These are phyloP conservation scores for Clytia hemisphaerica DNA, from an alignment of 30 jellyfish, hydroid and myxozoan genomes.

Conservation along the genomic window DNA sequence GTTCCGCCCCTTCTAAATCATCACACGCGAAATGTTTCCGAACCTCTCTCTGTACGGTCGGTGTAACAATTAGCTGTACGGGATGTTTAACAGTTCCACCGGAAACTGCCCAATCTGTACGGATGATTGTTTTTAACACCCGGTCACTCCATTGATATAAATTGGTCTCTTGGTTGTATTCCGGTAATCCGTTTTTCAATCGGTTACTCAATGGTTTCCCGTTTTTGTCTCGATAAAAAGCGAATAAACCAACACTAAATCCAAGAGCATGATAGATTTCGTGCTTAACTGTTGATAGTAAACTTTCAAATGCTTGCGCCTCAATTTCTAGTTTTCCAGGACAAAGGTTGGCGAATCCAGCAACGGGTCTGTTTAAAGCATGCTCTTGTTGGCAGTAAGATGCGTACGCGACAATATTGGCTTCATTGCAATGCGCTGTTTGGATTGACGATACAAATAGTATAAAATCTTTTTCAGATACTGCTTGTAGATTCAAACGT, in stretches of 20 bases:
- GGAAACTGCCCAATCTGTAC: slow-evolving; percentile 76
- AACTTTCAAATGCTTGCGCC: slow-evolving; percentile 72
- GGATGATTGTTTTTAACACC: slow-evolving; percentile 42
- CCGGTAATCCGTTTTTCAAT: slow-evolving; percentile 73
- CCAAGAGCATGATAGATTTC: slow-evolving; percentile 90
- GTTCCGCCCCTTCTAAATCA: slow-evolving; percentile 85
- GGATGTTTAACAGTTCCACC: slow-evolving; percentile 78
- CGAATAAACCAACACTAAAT: slow-evolving; percentile 84
- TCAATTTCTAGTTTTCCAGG: slow-evolving; percentile 75
- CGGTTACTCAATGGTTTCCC: slow-evolving; percentile 76
- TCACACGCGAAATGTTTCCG: slow-evolving; percentile 67
- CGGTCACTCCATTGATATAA: slow-evolving; percentile 72
- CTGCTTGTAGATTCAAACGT: slow-evolving; percentile 13
- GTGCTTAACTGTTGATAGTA: slow-evolving; percentile 81
- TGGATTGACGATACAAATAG: slow-evolving; percentile 81
- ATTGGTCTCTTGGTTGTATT: slow-evolving; percentile 45
- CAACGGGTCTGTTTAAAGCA: slow-evolving; percentile 87
- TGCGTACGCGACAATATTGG: slow-evolving; percentile 90
- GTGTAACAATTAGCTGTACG: slow-evolving; percentile 84
- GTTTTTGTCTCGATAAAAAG: slow-evolving; percentile 62
- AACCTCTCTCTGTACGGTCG: slow-evolving; percentile 69
- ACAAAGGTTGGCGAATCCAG: slow-evolving; percentile 88
- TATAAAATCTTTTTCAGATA: slow-evolving; percentile 44
- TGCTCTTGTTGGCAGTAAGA: slow-evolving; percentile 92
- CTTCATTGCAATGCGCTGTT: slow-evolving; percentile 76